Evolutionary conservation across 2,797 vertebrate species (phyloP), one percentile per base, ranked within the genome.

Genomic region (Myripristis murdjan): DNA sequence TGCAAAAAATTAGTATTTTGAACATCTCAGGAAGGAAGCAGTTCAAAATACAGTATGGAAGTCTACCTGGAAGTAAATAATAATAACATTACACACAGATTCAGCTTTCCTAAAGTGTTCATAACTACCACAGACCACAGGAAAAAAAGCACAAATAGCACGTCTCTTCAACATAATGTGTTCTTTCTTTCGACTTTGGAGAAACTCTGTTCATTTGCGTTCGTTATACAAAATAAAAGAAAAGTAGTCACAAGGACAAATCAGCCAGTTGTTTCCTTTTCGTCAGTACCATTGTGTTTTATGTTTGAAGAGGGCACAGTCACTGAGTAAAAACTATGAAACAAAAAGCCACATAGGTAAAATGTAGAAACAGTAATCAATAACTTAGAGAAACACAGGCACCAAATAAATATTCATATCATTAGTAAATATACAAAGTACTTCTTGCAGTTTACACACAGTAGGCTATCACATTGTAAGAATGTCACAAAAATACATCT

Each of bases 351-450:
- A 81, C 74, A 58, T 67, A 58, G 58, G 64, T 44, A 51, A 75
- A 81, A 83, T 65, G 52, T 39, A 80, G 74, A 74, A 91, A 91
- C 58, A 82, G 72, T 85, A 79, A 85, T 92, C 88, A 94, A 95
- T 95, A 95, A 95, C 80, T 95, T 95, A 95, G 66, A 81, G 28
- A 75, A 72, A 91, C 90, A 89, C 81, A 89, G 81, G 81, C 84
- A 92, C 80, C 90, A 95, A 95, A 95, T 95, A 95, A 94, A 95
- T 95, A 95, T 89, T 91, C 77, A 90, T 92, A 87, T 89, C 83
- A 91, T 92, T 93, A 94, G 91, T 92, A 89, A 79, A 95, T 89
- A 87, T 92, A 93, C 89, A 93, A 90, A 86, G 89, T 91, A 89
- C 81, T 87, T 89, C 60, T 91, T 75, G 74, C 73, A 87, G 81